phyloP scores from a whole-genome alignment of 2,888 invertebrate species.

The Meloe dianella region DNA sequence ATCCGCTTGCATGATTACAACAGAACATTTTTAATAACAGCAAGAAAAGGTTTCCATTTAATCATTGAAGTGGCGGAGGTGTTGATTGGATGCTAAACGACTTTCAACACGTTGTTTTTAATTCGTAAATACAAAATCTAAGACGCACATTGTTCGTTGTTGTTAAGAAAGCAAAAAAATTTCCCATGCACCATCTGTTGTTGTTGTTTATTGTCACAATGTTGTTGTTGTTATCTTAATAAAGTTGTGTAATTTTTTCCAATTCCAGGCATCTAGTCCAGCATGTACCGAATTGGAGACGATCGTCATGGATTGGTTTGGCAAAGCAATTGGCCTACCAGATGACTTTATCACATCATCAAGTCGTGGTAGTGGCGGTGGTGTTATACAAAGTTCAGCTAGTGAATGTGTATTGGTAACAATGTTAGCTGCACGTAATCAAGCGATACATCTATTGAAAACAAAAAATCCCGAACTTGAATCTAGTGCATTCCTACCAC shows the following conservation, averaged over 20 bases:
- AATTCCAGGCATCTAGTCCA: constrained; percentile 89
- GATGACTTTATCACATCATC: constrained; percentile 66
- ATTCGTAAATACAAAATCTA: background rate
- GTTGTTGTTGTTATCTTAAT: background rate
- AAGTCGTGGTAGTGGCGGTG: constrained; percentile 72
- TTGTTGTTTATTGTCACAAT: background rate
- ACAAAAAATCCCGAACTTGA: constrained; percentile 60
- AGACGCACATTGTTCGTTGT: background rate
- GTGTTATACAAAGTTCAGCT: constrained; percentile 83
- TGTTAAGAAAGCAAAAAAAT: background rate
- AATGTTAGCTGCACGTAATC: constrained; percentile 76
- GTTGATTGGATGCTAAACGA: background rate
- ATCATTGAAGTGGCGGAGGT: background rate
- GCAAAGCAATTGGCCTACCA: constrained; percentile 76
- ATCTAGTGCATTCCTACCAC: constrained; percentile 77
- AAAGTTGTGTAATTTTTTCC: constrained; percentile 12
- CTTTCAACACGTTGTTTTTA: constrained; percentile 11
- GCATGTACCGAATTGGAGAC: constrained; percentile 92
- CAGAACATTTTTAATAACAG: background rate
- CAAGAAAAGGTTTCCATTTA: background rate
- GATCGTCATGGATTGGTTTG: constrained; percentile 84
- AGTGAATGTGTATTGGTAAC: constrained; percentile 82
- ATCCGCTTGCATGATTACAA: too few relatives aligned
- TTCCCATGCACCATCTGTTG: background rate
- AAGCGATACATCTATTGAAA: constrained; percentile 73